Conservation (phyloP, 2,888 invertebrate species). For the Sialis lutaria region DNA sequence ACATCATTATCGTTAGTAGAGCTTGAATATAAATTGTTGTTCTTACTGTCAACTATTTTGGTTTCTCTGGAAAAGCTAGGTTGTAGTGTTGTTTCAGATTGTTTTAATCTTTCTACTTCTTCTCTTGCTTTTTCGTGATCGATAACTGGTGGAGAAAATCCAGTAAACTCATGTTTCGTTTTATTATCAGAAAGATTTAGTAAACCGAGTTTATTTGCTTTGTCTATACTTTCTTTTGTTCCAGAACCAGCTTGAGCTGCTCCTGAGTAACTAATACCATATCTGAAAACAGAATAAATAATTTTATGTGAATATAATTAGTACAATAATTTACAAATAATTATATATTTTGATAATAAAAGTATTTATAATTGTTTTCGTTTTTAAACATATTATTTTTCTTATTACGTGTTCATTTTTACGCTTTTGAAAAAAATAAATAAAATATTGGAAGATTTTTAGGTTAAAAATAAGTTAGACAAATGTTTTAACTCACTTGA, state of each 20-base stretch:
- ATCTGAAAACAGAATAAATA: background rate
- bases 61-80: too few species aligned
- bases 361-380: too few species aligned
- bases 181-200: conserved; percentile 4
- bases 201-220: conserved; percentile 14
- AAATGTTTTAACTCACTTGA: conserved; percentile 30
- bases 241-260: conserved; percentile 73
- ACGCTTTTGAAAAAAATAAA: too few species aligned
- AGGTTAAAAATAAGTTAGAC: too few species aligned
- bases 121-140: too few species aligned
- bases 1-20: background rate
- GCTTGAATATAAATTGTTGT: background rate
- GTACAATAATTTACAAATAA: too few species aligned
- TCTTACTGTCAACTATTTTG: background rate
- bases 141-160: background rate
- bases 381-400: too few species aligned
- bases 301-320: too few species aligned
- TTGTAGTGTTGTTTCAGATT: background rate
- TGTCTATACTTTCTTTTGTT: conserved; percentile 32
- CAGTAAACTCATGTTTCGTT: conserved; percentile 4
- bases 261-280: conserved; percentile 56
- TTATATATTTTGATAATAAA: too few species aligned
- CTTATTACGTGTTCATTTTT: too few species aligned
- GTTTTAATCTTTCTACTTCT: too few species aligned
- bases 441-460: too few species aligned